Evolutionary conservation across 2,888 invertebrate genomes (phyloP).

Genomic region (Apomyelois bistriatella): DNA sequence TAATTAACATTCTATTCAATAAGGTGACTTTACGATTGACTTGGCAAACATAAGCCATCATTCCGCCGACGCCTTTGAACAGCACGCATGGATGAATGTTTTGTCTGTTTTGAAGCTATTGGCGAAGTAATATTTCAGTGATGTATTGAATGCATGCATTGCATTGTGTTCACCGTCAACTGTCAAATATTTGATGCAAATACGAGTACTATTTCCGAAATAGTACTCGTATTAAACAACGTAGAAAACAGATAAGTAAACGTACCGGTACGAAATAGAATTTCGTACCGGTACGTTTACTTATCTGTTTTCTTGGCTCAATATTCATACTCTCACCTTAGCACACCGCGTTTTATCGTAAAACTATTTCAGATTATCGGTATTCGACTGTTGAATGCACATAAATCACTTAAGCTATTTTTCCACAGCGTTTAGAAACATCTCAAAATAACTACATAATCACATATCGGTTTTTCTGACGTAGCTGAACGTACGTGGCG

Average conservation of each 20-base stretch:
- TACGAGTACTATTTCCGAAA: constrained; percentile 28
- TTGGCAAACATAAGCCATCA: not conserved
- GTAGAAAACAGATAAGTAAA: no score
- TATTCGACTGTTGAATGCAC: constrained; percentile 41
- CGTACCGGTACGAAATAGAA: no score
- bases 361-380: constrained; percentile 62
- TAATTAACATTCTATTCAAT: not conserved
- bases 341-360: constrained; percentile 44
- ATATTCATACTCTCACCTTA: constrained; percentile 38
- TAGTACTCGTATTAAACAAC: no score
- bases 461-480: constrained; percentile 50
- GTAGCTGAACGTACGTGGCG: constrained; percentile 28
- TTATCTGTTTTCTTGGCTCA: constrained; percentile 20
- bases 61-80: constrained; percentile 3
- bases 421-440: constrained; percentile 52
- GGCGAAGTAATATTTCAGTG: not conserved
- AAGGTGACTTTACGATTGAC: not conserved
- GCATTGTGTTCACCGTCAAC: constrained; percentile 18
- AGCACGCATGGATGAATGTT: not conserved
- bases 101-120: constrained; percentile 1
- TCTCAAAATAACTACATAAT: constrained; percentile 61
- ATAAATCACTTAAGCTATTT: constrained; percentile 65
- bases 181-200: constrained; percentile 32
- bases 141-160: constrained; percentile 21
- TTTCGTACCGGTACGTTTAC: no score